Conservation (phyloP, 1,140 invertebrate species). For the Olivierus martensii region DNA sequence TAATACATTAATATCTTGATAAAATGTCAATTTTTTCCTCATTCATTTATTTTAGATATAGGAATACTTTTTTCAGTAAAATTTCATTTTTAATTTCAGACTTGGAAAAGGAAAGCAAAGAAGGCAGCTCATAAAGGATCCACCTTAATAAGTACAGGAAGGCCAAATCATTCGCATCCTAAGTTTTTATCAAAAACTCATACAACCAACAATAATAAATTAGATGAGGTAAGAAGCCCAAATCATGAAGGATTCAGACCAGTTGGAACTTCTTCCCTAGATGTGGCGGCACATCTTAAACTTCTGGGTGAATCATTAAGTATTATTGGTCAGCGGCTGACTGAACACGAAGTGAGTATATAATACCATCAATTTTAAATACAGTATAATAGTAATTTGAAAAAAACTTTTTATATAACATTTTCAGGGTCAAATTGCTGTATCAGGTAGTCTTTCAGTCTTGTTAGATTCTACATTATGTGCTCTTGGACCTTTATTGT, state of each 20-base stretch:
- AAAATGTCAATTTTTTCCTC: too few species aligned
- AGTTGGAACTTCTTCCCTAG: conserved; percentile 64
- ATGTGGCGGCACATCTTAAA: conserved; percentile 84
- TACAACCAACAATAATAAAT: not conserved
- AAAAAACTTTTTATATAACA: conserved; percentile 18
- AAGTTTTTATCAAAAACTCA: not conserved
- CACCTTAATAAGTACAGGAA: conserved; percentile 33
- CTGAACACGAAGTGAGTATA: conserved; percentile 64
- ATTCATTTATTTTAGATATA: too few species aligned
- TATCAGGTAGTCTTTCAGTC: conserved; percentile 87
- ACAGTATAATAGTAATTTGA: not conserved
- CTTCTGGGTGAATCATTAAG: conserved; percentile 82
- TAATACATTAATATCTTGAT: too few species aligned
- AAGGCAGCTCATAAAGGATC: conserved; percentile 42
- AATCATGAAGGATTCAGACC: conserved; percentile 31
- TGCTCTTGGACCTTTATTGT: conserved; percentile 74
- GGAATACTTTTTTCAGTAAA: too few species aligned
- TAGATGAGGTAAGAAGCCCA: conserved; percentile 14
- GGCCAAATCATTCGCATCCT: conserved; percentile 23
- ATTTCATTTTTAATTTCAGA: conserved; percentile 36
- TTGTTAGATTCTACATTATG: conserved; percentile 87
- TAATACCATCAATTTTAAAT: too few species aligned
- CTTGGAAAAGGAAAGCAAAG: conserved; percentile 61
- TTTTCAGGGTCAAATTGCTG: conserved; percentile 72
- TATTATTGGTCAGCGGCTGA: conserved; percentile 80